Evolutionary conservation across 2,113 vertebrate species (phyloP), one percentile per base, ranked within the genome.

Genomic region (Tachycineta bicolor): DNA sequence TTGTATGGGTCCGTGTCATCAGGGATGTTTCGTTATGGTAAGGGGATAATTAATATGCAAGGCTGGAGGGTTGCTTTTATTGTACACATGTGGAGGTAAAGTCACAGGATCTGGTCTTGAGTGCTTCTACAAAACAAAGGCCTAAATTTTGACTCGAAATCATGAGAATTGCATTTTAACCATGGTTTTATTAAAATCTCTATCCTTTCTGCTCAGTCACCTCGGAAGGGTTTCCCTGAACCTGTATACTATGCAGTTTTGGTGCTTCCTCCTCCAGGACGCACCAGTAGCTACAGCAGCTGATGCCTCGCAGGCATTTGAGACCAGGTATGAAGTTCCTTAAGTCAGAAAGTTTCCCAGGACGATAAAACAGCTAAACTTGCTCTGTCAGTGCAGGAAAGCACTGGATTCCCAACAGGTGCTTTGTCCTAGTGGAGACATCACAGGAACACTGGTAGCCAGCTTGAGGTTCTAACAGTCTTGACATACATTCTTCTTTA

Each of bases 231-330:
- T 21, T 67, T 67, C 37, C 28, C 50, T 12, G 3, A 4, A 6
- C 11, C 8, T 9, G 5, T 12, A 9, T 9, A 13, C n/a, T 11
- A 2, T 9, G 10, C 0, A 2, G 2, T 53, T 60, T 28, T 25
- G 52, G 19, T 33, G 6, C 4, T 25, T 67, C 39, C 12, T 41
- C 16, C 41, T 71, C 29, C 41, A 22, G 26, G 21, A 13, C 5
- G 1, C 23, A 9, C 26, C 29, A 4, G 2, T 3, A 71, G 8
- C 39, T 18, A 10, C 5, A 39, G 70, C 67, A 64, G 79, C 55
- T 55, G 1, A 0, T 24, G 20, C 28, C 41, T 44, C 9, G n/a
- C 19, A 20, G 67, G 34, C 29, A 34, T 29, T n/a, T 25, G 13
- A 60, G 62, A 47, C 9, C 11, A 68, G 33, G 4, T 2, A 59